phyloP scores from a whole-genome alignment of 2,888 invertebrate genomes.

The Steromphala cineraria region DNA sequence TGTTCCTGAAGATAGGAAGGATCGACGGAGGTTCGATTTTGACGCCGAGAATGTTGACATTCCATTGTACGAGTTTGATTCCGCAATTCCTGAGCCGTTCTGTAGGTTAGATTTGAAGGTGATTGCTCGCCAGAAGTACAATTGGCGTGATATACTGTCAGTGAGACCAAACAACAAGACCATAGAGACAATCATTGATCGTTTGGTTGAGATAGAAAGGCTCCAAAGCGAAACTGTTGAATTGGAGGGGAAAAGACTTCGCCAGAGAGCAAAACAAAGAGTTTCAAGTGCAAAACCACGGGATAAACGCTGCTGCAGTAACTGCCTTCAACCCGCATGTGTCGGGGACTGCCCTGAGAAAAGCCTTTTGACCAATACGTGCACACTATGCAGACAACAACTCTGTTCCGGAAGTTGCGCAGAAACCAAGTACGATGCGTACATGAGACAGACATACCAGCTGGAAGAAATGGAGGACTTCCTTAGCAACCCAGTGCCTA shows the following conservation, averaged over 20 bases:
- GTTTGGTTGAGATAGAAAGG: conserved; percentile 60
- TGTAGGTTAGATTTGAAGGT: conserved; percentile 53
- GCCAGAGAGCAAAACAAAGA: conserved; percentile 41
- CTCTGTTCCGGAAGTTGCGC: conserved; percentile 59
- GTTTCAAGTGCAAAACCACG: conserved; percentile 42
- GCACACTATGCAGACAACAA: conserved; percentile 53
- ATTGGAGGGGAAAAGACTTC: conserved; percentile 54
- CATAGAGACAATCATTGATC: conserved; percentile 44
- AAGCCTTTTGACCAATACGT: conserved; percentile 43
- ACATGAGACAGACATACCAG: conserved; percentile 52
- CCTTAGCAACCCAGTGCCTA: conserved; percentile 42
- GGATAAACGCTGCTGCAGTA: conserved; percentile 59
- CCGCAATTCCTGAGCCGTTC: conserved; percentile 55
- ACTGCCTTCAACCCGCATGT: conserved; percentile 66
- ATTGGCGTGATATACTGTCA: conserved; percentile 54
- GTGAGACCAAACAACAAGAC: conserved; percentile 33
- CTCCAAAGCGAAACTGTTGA: conserved; percentile 61
- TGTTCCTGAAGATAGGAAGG: conserved; percentile 58
- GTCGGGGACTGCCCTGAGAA: conserved; percentile 69
- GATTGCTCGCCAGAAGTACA: conserved; percentile 53
- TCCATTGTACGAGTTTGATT: conserved; percentile 59
- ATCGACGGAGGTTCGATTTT: conserved; percentile 66
- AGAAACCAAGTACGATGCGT: conserved; percentile 59
- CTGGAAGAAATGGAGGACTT: conserved; percentile 34
- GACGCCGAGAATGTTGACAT: conserved; percentile 59